A percentile compares a stretch with the other conserved stretches of the same genome.
phyloP scores from a whole-genome alignment of 2,797 vertebrate genomes.

The Zenarchopterus dispar region DNA sequence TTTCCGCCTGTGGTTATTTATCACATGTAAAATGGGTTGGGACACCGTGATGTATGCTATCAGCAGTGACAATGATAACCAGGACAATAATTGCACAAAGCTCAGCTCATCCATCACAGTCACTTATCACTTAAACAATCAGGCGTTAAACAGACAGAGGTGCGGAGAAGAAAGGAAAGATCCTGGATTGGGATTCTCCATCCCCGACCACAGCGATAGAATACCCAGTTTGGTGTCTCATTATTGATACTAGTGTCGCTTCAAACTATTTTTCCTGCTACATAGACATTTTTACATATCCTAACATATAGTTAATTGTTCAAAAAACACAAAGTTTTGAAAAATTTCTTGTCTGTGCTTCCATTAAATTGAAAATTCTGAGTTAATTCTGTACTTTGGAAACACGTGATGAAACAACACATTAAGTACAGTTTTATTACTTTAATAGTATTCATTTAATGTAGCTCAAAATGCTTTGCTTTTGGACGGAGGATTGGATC shows the following conservation, averaged over 20 bases:
- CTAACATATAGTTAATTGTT: too few species aligned
- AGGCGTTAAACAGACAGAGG: constrained; percentile 64
- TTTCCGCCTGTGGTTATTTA: constrained; percentile 75
- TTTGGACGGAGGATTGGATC: constrained; percentile 6
- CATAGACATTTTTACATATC: too few species aligned
- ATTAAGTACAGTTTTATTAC: not conserved
- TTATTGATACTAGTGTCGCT: constrained; percentile 21
- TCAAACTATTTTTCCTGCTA: not conserved
- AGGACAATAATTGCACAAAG: constrained; percentile 83
- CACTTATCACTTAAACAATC: constrained; percentile 83
- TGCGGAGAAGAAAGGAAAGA: constrained; percentile 48
- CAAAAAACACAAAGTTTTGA: too few species aligned
- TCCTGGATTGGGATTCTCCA: constrained; percentile 47
- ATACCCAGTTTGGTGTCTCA: constrained; percentile 41
- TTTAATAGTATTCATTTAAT: not conserved
- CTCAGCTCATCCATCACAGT: constrained; percentile 80
- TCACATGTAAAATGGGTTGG: constrained; percentile 77
- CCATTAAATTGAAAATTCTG: not conserved
- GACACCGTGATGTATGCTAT: constrained; percentile 79
- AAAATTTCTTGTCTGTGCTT: not conserved
- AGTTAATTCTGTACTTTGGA: not conserved
- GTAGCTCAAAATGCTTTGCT: not conserved
- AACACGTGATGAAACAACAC: not conserved
- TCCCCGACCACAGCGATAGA: constrained; percentile 31
- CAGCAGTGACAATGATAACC: constrained; percentile 81